Percentiles rank a stretch among this genome's conserved stretches.
Conservation (phyloP, 2,113 vertebrate species). For the Murina feae region DNA sequence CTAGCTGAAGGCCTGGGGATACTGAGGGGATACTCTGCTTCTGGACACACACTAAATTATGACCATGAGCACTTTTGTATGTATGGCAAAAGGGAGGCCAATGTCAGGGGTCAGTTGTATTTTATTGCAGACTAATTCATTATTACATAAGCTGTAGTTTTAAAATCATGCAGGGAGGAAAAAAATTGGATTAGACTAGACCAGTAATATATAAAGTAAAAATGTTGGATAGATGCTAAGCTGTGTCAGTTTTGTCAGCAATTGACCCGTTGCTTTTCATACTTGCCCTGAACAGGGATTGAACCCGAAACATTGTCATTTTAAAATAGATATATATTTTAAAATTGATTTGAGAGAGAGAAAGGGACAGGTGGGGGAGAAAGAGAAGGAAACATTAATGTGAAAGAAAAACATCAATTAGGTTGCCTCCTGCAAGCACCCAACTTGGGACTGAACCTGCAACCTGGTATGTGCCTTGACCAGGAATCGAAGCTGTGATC, state of each 20-base stretch:
- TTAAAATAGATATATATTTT: not conserved
- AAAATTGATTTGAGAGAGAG: not conserved
- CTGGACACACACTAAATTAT: not conserved
- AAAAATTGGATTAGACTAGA: not conserved
- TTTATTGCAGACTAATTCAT: not conserved
- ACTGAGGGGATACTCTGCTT: not conserved
- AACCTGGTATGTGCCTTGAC: not conserved
- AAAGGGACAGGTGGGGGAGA: too few relatives aligned
- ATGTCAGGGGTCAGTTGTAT: not conserved
- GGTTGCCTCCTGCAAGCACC: not conserved
- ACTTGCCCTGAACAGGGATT: too few relatives aligned
- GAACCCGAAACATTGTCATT: too few relatives aligned
- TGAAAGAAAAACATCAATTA: not conserved
- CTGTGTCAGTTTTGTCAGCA: not conserved
- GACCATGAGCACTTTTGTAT: not conserved
- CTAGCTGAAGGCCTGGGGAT: not conserved
- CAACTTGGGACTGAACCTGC: not conserved
- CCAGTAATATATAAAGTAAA: not conserved
- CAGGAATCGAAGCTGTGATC: not conserved
- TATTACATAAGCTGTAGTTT: not conserved
- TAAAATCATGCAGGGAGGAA: not conserved
- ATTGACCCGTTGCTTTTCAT: not conserved
- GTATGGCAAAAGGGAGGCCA: not conserved
- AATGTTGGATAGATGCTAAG: not conserved
- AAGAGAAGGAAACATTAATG: not conserved